phyloP scores from a whole-genome alignment of 2,888 invertebrate genomes.

The Tenthredo notha region DNA sequence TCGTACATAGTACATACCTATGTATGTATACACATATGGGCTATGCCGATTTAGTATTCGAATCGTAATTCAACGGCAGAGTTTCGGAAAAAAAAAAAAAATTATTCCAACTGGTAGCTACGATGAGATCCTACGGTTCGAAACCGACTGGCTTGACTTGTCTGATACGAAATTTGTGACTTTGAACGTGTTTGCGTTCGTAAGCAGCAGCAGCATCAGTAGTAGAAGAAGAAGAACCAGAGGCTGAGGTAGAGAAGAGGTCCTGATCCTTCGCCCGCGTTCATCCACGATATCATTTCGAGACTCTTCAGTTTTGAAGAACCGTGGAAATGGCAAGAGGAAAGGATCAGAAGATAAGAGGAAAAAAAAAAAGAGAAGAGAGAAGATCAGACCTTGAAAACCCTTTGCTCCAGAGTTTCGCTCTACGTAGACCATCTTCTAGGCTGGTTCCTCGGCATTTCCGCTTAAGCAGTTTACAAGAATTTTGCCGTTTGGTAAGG shows the following conservation, averaged over 20 bases:
- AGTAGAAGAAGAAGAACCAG: background rate
- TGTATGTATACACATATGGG: too few species aligned
- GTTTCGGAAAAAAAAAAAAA: slow-evolving; percentile 24
- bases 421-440: slow-evolving; percentile 7
- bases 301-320: slow-evolving; percentile 21
- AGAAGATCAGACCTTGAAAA: slow-evolving; percentile 5
- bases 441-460: slow-evolving; percentile 37
- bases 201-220: slow-evolving; percentile 11
- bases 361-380: background rate
- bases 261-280: slow-evolving; percentile 5
- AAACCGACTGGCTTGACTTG: background rate
- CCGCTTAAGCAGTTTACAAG: slow-evolving; percentile 45
- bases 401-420: background rate
- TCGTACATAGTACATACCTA: background rate
- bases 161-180: slow-evolving; percentile 46
- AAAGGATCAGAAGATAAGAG: background rate
- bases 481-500: slow-evolving; percentile 34
- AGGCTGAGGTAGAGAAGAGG: background rate
- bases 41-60: slow-evolving; percentile 36
- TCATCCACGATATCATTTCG: slow-evolving; percentile 31
- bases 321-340: background rate
- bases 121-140: background rate
- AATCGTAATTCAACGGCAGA: slow-evolving; percentile 31
- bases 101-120: slow-evolving; percentile 42
- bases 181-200: slow-evolving; percentile 47